Percentiles rank a stretch among this genome's conserved stretches.
Conservation (phyloP, 2,113 vertebrate genomes). For the Gasterosteus aculeatus region DNA sequence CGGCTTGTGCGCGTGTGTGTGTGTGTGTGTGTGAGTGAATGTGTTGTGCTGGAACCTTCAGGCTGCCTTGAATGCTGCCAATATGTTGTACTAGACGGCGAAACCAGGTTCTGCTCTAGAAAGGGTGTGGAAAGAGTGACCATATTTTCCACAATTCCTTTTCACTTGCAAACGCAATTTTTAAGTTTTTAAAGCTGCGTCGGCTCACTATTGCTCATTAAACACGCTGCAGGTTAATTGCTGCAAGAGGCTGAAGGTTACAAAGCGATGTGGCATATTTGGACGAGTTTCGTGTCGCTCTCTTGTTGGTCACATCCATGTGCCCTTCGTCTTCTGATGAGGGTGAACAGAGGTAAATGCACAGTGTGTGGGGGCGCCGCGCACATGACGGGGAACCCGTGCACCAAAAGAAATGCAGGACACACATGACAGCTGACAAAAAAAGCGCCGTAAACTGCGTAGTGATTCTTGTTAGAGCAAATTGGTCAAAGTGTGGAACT, state of each 20-base stretch:
- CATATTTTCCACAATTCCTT: slow-evolving; percentile 42
- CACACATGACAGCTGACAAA: slow-evolving; percentile 6
- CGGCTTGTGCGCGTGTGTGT: slow-evolving; percentile 44
- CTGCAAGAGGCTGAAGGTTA: slow-evolving; percentile 46
- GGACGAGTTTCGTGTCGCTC: slow-evolving; percentile 55
- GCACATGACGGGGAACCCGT: slow-evolving; percentile 22
- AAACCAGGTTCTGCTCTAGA: slow-evolving; percentile 53
- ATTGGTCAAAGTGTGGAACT: slow-evolving; percentile 58
- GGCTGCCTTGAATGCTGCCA: slow-evolving; percentile 71
- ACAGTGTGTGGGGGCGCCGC: slow-evolving; percentile 55
- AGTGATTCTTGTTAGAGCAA: slow-evolving; percentile 58
- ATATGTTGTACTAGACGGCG: slow-evolving; percentile 48
- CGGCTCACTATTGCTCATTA: slow-evolving; percentile 29
- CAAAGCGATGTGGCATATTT: slow-evolving; percentile 39
- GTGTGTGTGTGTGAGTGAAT: slow-evolving; percentile 51
- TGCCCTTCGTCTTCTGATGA: slow-evolving; percentile 63
- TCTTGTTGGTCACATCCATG: slow-evolving; percentile 65
- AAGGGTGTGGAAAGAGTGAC: slow-evolving; percentile 30
- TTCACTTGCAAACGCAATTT: neutral
- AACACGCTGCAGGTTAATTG: slow-evolving; percentile 23
- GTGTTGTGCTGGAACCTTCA: slow-evolving; percentile 65
- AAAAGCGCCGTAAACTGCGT: slow-evolving; percentile 19
- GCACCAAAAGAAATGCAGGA: slow-evolving; percentile 15
- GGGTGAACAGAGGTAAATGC: slow-evolving; percentile 55
- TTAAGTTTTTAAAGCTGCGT: slow-evolving; percentile 3